Evolutionary conservation across 2,888 invertebrate species (phyloP).

Genomic region (Tromatobia lineatoria): DNA sequence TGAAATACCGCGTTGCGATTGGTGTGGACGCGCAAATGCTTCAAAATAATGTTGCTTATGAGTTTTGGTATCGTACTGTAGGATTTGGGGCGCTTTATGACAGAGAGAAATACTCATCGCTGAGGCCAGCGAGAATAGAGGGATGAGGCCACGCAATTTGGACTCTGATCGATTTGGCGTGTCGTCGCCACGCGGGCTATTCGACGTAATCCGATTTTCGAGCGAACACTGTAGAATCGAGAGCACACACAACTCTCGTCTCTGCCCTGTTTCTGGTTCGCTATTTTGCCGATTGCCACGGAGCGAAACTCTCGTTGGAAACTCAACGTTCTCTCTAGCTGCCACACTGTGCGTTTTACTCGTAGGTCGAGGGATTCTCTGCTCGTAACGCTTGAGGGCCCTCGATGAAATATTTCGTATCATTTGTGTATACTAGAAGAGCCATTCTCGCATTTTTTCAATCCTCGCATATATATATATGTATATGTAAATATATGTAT

Average conservation of each 20-base stretch:
- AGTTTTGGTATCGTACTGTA: constrained; percentile 52
- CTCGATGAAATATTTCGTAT: constrained; percentile 60
- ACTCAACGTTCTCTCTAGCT: constrained; percentile 17
- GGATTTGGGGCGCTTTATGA: constrained; percentile 23
- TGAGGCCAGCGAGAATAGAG: constrained; percentile 3
- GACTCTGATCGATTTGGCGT: constrained; percentile 67
- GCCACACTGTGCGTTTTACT: constrained; percentile 13
- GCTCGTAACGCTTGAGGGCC: constrained; percentile 33
- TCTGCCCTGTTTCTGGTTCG: constrained; percentile 21
- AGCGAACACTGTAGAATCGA: constrained; percentile 56
- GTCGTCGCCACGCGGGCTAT: constrained; percentile 55
- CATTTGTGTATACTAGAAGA: constrained; percentile 42
- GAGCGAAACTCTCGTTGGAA: constrained; percentile 35
- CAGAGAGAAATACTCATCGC: constrained; percentile 51
- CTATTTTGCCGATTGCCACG: constrained; percentile 61
- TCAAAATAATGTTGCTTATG: constrained; percentile 65
- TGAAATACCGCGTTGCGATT: constrained; percentile 4
- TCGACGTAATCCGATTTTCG: constrained; percentile 65
- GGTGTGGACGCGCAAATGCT: constrained; percentile 24
- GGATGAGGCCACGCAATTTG: constrained; percentile 60
- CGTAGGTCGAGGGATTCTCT: constrained; percentile 5
- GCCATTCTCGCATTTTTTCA: constrained; percentile 30
- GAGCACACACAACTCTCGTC: constrained; percentile 23
- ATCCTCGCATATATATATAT: not conserved
- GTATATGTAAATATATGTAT: no score